phyloP scores from a whole-genome alignment of 2,888 invertebrate species.

The Sclerodermus sp. region DNA sequence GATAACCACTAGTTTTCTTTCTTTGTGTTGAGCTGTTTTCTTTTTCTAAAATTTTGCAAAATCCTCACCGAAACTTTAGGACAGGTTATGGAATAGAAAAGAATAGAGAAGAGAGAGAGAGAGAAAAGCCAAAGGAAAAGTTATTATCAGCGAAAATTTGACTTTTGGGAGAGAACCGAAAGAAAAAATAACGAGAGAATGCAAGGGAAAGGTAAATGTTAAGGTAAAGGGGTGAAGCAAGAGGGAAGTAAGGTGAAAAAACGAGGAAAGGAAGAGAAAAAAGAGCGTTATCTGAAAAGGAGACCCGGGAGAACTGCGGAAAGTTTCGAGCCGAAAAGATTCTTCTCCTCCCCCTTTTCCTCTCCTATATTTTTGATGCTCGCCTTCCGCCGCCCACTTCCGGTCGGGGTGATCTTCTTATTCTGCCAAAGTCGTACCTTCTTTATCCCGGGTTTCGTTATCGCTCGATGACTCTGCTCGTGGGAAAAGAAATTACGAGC shows the following conservation, averaged over 20 bases:
- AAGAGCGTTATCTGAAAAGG: constrained; percentile 27
- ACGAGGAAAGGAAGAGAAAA: constrained; percentile 1
- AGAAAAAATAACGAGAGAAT: not conserved
- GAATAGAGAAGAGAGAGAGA: constrained; percentile 6
- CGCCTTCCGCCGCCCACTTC: constrained; percentile 7
- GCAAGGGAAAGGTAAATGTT: too few species aligned
- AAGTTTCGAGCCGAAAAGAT: not conserved
- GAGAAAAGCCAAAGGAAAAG: constrained; percentile 16
- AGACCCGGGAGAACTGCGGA: constrained; percentile 21
- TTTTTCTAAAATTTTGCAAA: too few species aligned
- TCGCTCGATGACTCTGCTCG: constrained; percentile 21
- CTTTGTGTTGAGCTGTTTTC: too few species aligned
- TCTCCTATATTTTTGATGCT: constrained; percentile 11
- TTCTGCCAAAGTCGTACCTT: constrained; percentile 19
- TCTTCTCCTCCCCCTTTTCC: not conserved
- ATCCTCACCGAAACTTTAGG: too few species aligned
- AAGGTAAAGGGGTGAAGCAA: too few species aligned
- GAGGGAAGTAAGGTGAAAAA: constrained; percentile 4
- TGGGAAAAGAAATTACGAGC: not conserved
- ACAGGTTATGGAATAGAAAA: constrained; percentile 15
- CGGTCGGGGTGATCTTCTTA: constrained; percentile 3
- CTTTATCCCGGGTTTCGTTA: constrained; percentile 31
- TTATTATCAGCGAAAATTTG: constrained; percentile 33
- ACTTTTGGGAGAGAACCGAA: constrained; percentile 20
- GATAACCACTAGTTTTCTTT: too few species aligned